Evolutionary conservation across 2,888 invertebrate species (phyloP), one percentile per base, ranked within the genome.

Genomic region (Bombyx huttoni): DNA sequence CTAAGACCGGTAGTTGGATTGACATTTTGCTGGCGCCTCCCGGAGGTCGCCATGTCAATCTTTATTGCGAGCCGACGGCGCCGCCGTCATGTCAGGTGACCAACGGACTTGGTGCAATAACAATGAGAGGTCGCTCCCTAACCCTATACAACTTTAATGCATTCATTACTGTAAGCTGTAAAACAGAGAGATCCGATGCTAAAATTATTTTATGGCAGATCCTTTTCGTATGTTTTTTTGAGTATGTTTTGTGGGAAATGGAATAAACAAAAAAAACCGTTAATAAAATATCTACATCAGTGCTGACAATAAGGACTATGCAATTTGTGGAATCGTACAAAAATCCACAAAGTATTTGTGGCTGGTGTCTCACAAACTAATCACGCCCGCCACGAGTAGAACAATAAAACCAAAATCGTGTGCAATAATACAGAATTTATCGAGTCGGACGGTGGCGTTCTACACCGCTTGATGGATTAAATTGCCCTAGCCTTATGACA

Each of bases 401-500:
- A 82, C 77, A 83, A 83, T 81, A 85, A 84, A 84, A 85, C 77
- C 80, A 83, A 81, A 86, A 81, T 73, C 76, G 75, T 72, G 73
- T 73, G 73, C 77, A 76, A 81, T 83, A 79, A 85, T 82, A 81
- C 76, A 84, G 81, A 86, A 86, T 86, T 85, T 87, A 87, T 85
- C 80, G 87, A 70, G 72, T 75, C 74, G 79, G 78, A 74, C 78
- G 75, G 73, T 69, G 65, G 72, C 73, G 74, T 70, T 77, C 74
- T 78, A 65, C 70, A 67, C 67, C 73, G 78, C 74, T 76, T 89
- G 89, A 89, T 89, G 87, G 89, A 89, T 89, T 88, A 89, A 89
- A 89, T 89, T 89, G 89, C 89, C 86, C 77, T 76, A 68, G 75
- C 87, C 85, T 84, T 88, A 85, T 89, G 89, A 89, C 89, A 89